Evolutionary conservation across 1,140 invertebrate species (phyloP).

Genomic region (Pogonognathellus flavescens): DNA sequence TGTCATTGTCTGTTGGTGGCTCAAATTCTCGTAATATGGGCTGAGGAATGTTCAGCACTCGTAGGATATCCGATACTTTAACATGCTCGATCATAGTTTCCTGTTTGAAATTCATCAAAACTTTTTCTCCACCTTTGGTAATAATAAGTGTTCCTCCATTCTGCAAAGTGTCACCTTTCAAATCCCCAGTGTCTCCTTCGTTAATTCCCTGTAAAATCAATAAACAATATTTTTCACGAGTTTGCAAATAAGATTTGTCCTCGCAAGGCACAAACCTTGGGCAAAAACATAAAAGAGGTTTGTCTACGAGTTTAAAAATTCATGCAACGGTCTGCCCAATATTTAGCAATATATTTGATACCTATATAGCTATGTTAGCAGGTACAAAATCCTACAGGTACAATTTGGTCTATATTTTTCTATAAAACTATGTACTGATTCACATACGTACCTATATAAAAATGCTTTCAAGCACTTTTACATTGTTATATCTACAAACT

Average conservation of each 20-base stretch:
- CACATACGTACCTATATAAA: too few species aligned
- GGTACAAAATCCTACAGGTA: too few species aligned
- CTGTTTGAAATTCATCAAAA: constrained; percentile 75
- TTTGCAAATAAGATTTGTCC: too few species aligned
- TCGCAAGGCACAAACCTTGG: neutral
- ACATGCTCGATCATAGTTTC: constrained; percentile 77
- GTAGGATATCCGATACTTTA: constrained; percentile 74
- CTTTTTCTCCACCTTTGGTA: constrained; percentile 72
- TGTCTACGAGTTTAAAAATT: neutral
- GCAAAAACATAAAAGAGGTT: neutral
- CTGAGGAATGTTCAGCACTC: constrained; percentile 69
- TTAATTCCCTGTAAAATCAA: constrained; percentile 65
- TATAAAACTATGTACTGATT: too few species aligned
- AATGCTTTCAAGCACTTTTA: too few species aligned
- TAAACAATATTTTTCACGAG: neutral
- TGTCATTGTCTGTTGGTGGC: neutral
- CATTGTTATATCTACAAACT: too few species aligned
- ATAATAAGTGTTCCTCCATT: constrained; percentile 77
- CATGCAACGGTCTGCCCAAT: neutral
- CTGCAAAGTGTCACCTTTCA: constrained; percentile 78
- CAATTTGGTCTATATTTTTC: too few species aligned
- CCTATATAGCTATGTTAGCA: too few species aligned
- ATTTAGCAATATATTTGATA: too few species aligned
- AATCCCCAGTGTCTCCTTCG: constrained; percentile 72
- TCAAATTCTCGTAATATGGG: neutral